Evolutionary conservation across 2,888 invertebrate species (phyloP).

Genomic region (Orchesella flavescens): DNA sequence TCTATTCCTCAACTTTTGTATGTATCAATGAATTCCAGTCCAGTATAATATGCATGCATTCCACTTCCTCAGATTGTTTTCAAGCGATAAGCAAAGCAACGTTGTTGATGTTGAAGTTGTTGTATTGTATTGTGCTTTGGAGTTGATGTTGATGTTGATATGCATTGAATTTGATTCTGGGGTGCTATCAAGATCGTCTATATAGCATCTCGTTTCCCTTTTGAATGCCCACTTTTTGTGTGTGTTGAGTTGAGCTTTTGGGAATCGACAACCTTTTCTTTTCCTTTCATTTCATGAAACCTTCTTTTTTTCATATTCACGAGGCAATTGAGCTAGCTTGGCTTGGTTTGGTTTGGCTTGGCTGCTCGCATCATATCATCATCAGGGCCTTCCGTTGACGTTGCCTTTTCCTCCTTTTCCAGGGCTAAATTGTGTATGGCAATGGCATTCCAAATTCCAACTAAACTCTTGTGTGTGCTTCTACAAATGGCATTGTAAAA

Average conservation of each 20-base stretch:
- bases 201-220: slow-evolving; percentile 5
- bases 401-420: too few species aligned
- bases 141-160: too few species aligned
- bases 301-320: not conserved
- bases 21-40: not conserved
- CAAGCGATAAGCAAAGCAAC: not conserved
- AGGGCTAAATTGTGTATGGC: not conserved
- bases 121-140: too few species aligned
- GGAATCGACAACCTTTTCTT: slow-evolving; percentile 51
- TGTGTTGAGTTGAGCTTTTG: slow-evolving; percentile 17
- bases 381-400: too few species aligned
- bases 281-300: slow-evolving; percentile 10
- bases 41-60: not conserved
- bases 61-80: slow-evolving; percentile 15
- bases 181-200: too few species aligned
- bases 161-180: slow-evolving; percentile 5
- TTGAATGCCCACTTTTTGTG: not conserved
- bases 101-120: too few species aligned
- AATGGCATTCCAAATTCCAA: not conserved
- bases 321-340: slow-evolving; percentile 10
- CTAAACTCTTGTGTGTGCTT: not conserved
- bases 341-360: too few species aligned
- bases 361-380: too few species aligned
- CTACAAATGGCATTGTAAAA: not conserved
- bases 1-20: not conserved